phyloP scores from a whole-genome alignment of 2,797 vertebrate genomes.

The Neostethus bicornis region DNA sequence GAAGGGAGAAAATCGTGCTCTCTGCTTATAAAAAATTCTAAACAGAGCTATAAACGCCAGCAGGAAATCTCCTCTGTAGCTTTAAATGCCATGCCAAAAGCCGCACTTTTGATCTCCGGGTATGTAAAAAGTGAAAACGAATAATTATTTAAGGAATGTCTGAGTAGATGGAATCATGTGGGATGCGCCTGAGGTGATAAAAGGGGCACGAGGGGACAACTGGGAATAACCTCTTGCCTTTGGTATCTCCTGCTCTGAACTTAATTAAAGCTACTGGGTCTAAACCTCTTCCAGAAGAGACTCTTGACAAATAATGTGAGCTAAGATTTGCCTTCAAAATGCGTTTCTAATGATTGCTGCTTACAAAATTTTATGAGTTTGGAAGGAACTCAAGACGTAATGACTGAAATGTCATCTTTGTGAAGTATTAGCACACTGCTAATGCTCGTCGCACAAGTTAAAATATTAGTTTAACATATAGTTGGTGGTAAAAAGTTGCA shows the following conservation, averaged over 20 bases:
- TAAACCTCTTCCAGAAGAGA: constrained; percentile 52
- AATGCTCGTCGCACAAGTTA: too few relatives aligned
- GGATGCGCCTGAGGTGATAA: constrained; percentile 57
- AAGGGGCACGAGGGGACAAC: constrained; percentile 39
- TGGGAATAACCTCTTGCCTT: constrained; percentile 51
- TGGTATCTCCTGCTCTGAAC: constrained; percentile 55
- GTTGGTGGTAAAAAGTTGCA: too few relatives aligned
- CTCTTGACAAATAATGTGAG: constrained; percentile 5
- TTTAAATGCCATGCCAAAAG: constrained; percentile 67
- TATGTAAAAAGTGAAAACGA: constrained; percentile 54
- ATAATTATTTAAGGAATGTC: constrained; percentile 68
- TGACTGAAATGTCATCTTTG: too few relatives aligned
- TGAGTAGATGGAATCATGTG: constrained; percentile 55
- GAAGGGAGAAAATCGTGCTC: constrained; percentile 51
- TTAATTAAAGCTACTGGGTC: constrained; percentile 61
- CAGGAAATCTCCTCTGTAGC: constrained; percentile 35
- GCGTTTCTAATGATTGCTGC: too few relatives aligned
- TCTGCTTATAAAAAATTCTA: constrained; percentile 37
- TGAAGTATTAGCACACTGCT: too few relatives aligned
- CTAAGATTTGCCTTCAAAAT: constrained; percentile 4
- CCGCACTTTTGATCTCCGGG: constrained; percentile 56
- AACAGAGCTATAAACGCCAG: constrained; percentile 35
- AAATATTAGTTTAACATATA: too few relatives aligned
- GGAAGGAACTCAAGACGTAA: too few relatives aligned
- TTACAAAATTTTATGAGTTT: too few relatives aligned